Evolutionary conservation across 2,888 invertebrate genomes (phyloP), one percentile per base, ranked within the genome.

Genomic region (Achlya flavicornis): DNA sequence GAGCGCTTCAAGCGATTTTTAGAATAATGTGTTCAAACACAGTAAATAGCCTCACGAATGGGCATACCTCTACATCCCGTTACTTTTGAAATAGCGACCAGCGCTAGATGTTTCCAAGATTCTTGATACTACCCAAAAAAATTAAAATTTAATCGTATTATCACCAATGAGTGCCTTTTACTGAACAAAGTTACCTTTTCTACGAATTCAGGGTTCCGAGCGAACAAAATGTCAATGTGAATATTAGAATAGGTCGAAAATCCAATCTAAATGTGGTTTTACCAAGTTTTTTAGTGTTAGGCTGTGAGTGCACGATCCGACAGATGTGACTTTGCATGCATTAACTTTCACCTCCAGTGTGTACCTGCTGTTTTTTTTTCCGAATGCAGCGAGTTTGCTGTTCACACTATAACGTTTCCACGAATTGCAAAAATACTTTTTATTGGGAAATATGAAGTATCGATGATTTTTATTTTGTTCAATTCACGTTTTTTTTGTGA

Each of bases 161-260:
- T 10, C 53, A 19, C 53, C 53, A 19, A 53, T 53, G 19, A 53
- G 19, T 10, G 10, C 53, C 53, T 10, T 19, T 19, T 53, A 53
- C 53, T 3, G 19, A 53, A 19, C 53, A 46, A n/a, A n/a, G 53
- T 19, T 10, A 53, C 53, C 53, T 53, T 53, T 53, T 53, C 53
- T 10, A 53, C 53, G 10, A 19, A 53, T 53, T 53, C 53, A 53
- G 53, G 53, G 53, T 10, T 53, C 8, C 19, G 10, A 19, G 53
- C 10, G 53, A 19, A 19, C 53, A 19, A n/a, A 48, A 7, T 53
- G 53, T 53, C 16, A 59, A 59, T 59, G 1, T 38, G 59, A 59
- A 59, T 59, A 41, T 59, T 59, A 59, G 38, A 59, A 59, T 38
- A 59, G 59, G 38, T 59, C 59, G 35, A 33, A 58, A 38, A 19